These are phyloP conservation scores for Orchesella flavescens DNA, from an alignment of 2,888 invertebrate genomes.

Conservation along the genomic window DNA sequence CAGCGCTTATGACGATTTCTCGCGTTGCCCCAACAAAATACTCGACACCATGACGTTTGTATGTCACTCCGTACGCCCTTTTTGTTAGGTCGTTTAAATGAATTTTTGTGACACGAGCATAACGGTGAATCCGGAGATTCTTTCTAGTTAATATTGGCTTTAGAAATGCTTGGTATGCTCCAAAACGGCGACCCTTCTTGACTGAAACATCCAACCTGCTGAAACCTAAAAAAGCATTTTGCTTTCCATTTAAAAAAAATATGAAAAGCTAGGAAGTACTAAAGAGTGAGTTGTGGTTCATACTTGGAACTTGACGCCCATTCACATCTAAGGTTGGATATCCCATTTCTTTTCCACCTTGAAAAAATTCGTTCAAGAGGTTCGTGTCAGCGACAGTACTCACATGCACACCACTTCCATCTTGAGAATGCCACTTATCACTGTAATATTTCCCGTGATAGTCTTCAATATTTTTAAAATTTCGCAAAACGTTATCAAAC, in stretches of 20 bases:
- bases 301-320: slow-evolving; percentile 41
- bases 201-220: slow-evolving; percentile 58
- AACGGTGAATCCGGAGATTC: slow-evolving; percentile 63
- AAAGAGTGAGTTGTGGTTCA: slow-evolving; percentile 4
- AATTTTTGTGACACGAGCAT: slow-evolving; percentile 57
- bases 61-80: slow-evolving; percentile 66
- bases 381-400: not conserved
- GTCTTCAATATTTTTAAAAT: slow-evolving; percentile 65
- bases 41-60: slow-evolving; percentile 52
- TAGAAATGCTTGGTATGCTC: slow-evolving; percentile 53
- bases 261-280: no score
- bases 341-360: slow-evolving; percentile 55
- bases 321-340: slow-evolving; percentile 41
- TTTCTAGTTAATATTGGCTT: slow-evolving; percentile 47
- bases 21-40: slow-evolving; percentile 51
- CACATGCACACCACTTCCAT: slow-evolving; percentile 44
- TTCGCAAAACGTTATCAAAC: slow-evolving; percentile 62
- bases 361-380: slow-evolving; percentile 26
- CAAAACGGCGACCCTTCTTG: slow-evolving; percentile 58
- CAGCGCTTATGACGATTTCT: slow-evolving; percentile 65
- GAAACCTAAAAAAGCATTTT: slow-evolving; percentile 9
- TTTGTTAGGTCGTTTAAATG: slow-evolving; percentile 39
- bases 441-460: slow-evolving; percentile 73
- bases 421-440: slow-evolving; percentile 73
- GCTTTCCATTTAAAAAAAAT: not conserved